Conservation (phyloP, 1,140 invertebrate species). For the Muscidifurax raptorellus region DNA sequence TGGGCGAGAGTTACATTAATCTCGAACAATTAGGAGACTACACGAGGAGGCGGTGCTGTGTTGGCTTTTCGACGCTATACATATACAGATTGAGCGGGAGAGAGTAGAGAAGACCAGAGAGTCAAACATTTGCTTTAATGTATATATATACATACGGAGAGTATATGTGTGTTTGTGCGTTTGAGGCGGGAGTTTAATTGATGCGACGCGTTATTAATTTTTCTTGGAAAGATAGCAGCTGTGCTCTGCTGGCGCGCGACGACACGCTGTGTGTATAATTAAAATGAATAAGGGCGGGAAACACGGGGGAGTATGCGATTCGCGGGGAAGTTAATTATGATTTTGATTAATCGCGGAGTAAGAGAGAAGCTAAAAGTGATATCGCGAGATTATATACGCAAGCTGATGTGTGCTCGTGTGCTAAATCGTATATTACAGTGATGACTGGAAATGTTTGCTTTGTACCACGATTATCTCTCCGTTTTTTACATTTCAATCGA, state of each 20-base stretch:
- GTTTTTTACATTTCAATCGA: too few species aligned
- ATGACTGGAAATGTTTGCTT: too few species aligned
- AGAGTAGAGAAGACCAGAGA: neutral
- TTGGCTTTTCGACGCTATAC: neutral
- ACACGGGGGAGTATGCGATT: neutral
- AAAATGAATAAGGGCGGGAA: neutral
- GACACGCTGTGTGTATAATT: neutral
- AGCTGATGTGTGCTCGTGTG: too few species aligned
- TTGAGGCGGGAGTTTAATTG: neutral
- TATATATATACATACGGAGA: too few species aligned
- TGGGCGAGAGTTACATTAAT: constrained; percentile 33
- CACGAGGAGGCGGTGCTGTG: too few species aligned
- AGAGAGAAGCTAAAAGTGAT: too few species aligned
- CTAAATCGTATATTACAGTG: too few species aligned
- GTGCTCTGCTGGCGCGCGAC: neutral
- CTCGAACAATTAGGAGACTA: constrained; percentile 21
- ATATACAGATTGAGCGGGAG: neutral
- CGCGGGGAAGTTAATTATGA: too few species aligned
- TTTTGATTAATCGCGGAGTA: too few species aligned
- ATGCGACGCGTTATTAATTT: neutral
- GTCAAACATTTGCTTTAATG: constrained; percentile 21
- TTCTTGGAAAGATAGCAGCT: neutral
- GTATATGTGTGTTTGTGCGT: neutral
- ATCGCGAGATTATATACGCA: too few species aligned
- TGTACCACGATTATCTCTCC: too few species aligned